Conservation (phyloP, 2,113 vertebrate genomes). For the Embiotoca jacksoni region DNA sequence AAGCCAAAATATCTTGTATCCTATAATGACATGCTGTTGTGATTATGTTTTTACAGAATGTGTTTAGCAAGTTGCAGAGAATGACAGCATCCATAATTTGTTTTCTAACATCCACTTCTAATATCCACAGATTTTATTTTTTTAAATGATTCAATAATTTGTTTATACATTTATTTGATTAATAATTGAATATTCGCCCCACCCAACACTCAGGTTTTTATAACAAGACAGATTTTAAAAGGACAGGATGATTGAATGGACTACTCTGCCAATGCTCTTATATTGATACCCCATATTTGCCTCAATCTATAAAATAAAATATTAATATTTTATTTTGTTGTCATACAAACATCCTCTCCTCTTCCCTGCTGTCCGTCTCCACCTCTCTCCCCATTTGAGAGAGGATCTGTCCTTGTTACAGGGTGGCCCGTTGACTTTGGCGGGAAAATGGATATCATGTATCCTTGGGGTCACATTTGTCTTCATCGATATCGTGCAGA, state of each 20-base stretch:
- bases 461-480: slow-evolving; percentile 64
- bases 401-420: slow-evolving; percentile 57
- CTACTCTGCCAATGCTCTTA: neutral
- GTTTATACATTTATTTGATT: too few species aligned
- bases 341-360: neutral
- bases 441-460: slow-evolving; percentile 59
- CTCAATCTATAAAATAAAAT: neutral
- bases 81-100: too few species aligned
- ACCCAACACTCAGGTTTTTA: neutral
- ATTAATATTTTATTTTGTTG: slow-evolving; percentile 14
- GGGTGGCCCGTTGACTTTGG: slow-evolving; percentile 52
- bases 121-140: too few species aligned
- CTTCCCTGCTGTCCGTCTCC: neutral
- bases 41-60: too few species aligned
- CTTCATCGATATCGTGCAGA: slow-evolving; percentile 54
- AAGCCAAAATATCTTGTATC: too few species aligned
- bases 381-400: slow-evolving; percentile 26
- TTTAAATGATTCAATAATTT: too few species aligned
- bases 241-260: neutral
- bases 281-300: neutral
- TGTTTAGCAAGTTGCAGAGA: too few species aligned
- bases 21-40: too few species aligned
- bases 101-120: too few species aligned
- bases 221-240: neutral
- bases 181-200: too few species aligned